Evolutionary conservation across 1,140 invertebrate genomes (phyloP).

Genomic region (Drosophila rufa): DNA sequence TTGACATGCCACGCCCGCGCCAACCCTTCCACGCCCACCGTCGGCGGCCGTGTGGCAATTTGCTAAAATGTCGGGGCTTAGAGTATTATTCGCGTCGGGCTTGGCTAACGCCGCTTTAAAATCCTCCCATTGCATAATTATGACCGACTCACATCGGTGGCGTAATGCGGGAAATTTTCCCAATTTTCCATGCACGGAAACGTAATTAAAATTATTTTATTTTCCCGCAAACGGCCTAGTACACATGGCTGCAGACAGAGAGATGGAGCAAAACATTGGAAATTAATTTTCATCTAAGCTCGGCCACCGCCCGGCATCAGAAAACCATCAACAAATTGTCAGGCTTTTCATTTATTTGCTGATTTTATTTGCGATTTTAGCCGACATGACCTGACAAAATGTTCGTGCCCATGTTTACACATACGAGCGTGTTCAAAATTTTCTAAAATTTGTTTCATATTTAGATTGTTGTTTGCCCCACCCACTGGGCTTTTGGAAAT

Average conservation of each 20-base stretch:
- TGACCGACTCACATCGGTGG: conserved; percentile 47
- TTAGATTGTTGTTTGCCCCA: not conserved
- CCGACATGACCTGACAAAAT: conserved; percentile 36
- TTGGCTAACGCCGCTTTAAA: conserved; percentile 35
- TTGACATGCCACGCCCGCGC: conserved; percentile 44
- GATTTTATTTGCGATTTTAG: conserved; percentile 65
- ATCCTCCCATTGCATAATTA: conserved; percentile 68
- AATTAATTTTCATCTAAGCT: conserved; percentile 70
- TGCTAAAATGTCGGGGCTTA: conserved; percentile 66
- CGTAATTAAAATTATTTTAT: conserved; percentile 71
- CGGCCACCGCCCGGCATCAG: conserved; percentile 27
- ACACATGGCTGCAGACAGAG: conserved; percentile 32
- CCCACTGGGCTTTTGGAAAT: too few relatives aligned
- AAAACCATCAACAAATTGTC: conserved; percentile 78
- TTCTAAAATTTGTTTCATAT: conserved; percentile 23
- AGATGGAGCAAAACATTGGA: conserved; percentile 55
- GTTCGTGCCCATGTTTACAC: conserved; percentile 63
- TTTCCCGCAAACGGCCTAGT: conserved; percentile 23
- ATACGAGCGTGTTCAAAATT: conserved; percentile 22
- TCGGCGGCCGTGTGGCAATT: conserved; percentile 47
- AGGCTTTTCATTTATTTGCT: conserved; percentile 65
- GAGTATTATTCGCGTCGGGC: conserved; percentile 49
- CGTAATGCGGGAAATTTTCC: conserved; percentile 43
- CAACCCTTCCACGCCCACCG: conserved; percentile 6
- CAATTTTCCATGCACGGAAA: conserved; percentile 54